Percentiles rank a stretch among this genome's conserved stretches.
phyloP scores from a whole-genome alignment of 2,797 vertebrate genomes.

The Sebastes diploproa region DNA sequence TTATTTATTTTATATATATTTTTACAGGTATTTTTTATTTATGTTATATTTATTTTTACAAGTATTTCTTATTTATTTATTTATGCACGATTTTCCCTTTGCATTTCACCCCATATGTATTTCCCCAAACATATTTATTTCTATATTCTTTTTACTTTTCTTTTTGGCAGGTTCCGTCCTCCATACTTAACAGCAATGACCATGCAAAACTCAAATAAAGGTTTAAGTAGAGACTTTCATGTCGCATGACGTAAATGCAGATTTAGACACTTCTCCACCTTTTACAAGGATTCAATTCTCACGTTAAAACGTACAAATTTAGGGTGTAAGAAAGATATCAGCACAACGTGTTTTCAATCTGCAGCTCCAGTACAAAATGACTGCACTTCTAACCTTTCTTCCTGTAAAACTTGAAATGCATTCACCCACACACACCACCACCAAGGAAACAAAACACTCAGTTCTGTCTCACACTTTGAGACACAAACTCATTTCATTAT shows the following conservation, averaged over 20 bases:
- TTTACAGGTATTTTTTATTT: too few species aligned
- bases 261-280: not conserved
- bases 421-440: not conserved
- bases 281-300: not conserved
- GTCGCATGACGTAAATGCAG: not conserved
- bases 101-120: too few species aligned
- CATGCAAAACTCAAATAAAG: not conserved
- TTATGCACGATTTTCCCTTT: rapidly evolving
- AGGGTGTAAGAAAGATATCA: not conserved
- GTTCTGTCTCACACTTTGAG: not conserved
- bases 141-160: too few species aligned
- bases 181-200: too few species aligned
- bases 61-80: too few species aligned
- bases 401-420: not conserved
- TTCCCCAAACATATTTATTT: too few species aligned
- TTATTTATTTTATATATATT: too few species aligned
- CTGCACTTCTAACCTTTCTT: not conserved
- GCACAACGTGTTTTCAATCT: not conserved
- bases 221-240: not conserved
- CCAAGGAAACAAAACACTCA: not conserved
- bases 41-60: too few species aligned
- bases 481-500: slow-evolving; percentile 9
- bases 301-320: not conserved
- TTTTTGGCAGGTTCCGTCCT: too few species aligned
- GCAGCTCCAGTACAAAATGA: not conserved